Conservation (phyloP, 2,113 vertebrate species). For the Python bivittatus region DNA sequence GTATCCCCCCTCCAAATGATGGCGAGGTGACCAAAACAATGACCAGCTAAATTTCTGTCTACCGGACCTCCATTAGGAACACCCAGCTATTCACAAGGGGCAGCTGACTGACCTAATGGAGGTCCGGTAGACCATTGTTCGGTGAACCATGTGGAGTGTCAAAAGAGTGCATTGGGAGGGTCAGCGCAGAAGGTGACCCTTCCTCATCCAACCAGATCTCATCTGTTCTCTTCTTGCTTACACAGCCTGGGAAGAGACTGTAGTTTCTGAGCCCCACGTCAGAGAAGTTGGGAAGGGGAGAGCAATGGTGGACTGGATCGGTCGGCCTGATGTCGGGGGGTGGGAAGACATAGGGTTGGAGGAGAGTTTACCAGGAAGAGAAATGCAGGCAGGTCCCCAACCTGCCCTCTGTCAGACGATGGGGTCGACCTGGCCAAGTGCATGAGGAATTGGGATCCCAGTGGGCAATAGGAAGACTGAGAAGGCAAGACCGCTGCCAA, state of each 20-base stretch:
- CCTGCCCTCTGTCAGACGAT: background rate
- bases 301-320: too few relatives aligned
- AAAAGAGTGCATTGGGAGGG: background rate
- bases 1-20: background rate
- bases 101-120: too few relatives aligned
- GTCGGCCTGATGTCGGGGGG: background rate
- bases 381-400: background rate
- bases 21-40: background rate
- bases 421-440: background rate
- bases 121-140: too few relatives aligned
- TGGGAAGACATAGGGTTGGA: background rate
- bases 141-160: background rate
- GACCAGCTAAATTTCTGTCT: background rate
- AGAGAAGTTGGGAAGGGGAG: background rate
- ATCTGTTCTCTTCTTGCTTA: background rate
- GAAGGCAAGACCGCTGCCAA: conserved; percentile 8
- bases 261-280: background rate
- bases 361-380: background rate
- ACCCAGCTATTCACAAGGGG: background rate
- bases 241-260: background rate
- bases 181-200: background rate
- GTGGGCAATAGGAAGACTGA: background rate
- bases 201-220: background rate
- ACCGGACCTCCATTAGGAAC: background rate
- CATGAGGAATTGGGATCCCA: conserved; percentile 7